These are phyloP conservation scores for Rhaphigaster nebulosa DNA, from an alignment of 2,888 invertebrate genomes.

Conservation along the genomic window DNA sequence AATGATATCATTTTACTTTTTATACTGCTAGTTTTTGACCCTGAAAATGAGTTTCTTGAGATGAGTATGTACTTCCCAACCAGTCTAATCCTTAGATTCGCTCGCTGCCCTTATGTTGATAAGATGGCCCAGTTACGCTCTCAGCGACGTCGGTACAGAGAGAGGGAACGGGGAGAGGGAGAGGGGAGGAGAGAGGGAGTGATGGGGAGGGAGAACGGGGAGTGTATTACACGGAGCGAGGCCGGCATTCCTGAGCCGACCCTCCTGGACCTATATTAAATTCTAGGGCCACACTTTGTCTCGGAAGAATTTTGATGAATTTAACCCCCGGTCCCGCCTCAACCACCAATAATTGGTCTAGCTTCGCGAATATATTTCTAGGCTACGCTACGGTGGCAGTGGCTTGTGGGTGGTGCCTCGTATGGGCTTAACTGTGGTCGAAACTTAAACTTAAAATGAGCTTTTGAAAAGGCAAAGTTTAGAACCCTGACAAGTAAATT, in stretches of 20 bases:
- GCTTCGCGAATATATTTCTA: conserved; percentile 31
- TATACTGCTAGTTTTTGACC: too few relatives aligned
- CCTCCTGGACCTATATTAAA: conserved; percentile 61
- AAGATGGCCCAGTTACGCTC: background rate
- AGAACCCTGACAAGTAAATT: background rate
- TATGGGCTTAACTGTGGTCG: background rate
- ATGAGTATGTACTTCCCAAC: too few relatives aligned
- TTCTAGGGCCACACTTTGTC: conserved; percentile 64
- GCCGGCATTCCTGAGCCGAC: conserved; percentile 31
- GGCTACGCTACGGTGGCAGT: background rate
- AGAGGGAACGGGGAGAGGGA: background rate
- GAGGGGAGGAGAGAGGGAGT: background rate
- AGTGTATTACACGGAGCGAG: conserved; percentile 48
- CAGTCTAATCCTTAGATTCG: background rate
- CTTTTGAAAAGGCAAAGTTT: background rate
- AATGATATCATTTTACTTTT: too few relatives aligned
- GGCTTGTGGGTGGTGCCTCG: background rate
- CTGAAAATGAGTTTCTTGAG: too few relatives aligned
- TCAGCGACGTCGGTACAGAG: background rate
- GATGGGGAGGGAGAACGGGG: background rate
- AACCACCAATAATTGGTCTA: conserved; percentile 47
- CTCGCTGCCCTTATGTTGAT: background rate
- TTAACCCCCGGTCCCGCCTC: conserved; percentile 41
- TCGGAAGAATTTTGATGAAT: conserved; percentile 64
- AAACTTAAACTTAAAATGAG: background rate